Evolutionary conservation across 2,888 invertebrate genomes (phyloP).

Genomic region (Troides helena): DNA sequence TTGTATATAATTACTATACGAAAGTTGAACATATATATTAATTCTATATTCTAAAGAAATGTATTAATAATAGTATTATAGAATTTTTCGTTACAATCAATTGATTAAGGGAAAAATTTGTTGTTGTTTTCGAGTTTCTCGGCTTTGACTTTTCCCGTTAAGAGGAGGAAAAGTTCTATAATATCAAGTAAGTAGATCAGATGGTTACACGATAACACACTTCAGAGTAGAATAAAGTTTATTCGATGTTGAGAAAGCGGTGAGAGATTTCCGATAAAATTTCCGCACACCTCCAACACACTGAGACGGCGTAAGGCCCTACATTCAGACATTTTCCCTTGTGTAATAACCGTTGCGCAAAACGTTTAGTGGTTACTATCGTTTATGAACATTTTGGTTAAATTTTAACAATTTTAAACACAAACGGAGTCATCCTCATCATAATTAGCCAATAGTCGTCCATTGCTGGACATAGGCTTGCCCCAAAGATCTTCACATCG

Average conservation of each 20-base stretch:
- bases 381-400: not conserved
- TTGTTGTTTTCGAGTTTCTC: not conserved
- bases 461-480: too few relatives aligned
- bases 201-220: slow-evolving; percentile 35
- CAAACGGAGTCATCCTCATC: not conserved
- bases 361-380: slow-evolving; percentile 36
- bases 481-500: too few relatives aligned
- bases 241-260: slow-evolving; percentile 46
- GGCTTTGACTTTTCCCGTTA: slow-evolving; percentile 1
- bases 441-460: too few relatives aligned
- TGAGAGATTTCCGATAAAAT: slow-evolving; percentile 57
- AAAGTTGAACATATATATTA: too few relatives aligned
- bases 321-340: slow-evolving; percentile 49
- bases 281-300: slow-evolving; percentile 48
- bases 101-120: too few relatives aligned
- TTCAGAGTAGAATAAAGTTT: slow-evolving; percentile 44
- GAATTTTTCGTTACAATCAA: too few relatives aligned
- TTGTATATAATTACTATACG: too few relatives aligned
- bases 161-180: slow-evolving; percentile 21
- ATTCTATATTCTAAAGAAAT: too few relatives aligned
- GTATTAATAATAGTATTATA: too few relatives aligned
- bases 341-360: slow-evolving; percentile 40
- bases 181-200: slow-evolving; percentile 31
- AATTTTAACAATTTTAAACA: not conserved
- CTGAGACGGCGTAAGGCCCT: slow-evolving; percentile 50